phyloP scores from a whole-genome alignment of 1,140 invertebrate genomes.

The Drosophila parvula region DNA sequence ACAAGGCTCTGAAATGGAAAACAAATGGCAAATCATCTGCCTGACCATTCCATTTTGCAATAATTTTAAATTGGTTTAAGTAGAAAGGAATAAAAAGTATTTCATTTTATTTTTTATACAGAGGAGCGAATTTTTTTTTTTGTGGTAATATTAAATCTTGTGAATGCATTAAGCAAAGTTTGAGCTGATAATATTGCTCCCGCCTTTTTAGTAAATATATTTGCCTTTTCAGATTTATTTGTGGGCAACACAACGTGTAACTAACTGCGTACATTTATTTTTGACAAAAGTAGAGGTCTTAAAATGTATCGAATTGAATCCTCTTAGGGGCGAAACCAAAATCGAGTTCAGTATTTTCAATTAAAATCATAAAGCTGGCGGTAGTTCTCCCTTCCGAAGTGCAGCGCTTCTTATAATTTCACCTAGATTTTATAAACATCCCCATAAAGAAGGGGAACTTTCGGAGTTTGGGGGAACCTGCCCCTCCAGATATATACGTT shows the following conservation, averaged over 20 bases:
- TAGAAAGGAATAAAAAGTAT: background rate
- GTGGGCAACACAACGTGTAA: background rate
- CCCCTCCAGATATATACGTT: slow-evolving; percentile 10
- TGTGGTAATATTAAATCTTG: no score
- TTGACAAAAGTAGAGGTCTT: background rate
- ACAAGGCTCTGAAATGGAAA: slow-evolving; percentile 5
- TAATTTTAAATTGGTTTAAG: background rate
- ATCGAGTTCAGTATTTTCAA: background rate
- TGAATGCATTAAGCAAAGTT: no score
- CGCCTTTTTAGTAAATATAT: background rate
- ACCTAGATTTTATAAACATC: slow-evolving; percentile 34
- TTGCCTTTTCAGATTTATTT: background rate
- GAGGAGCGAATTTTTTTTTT: no score
- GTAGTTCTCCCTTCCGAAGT: background rate
- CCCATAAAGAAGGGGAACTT: background rate
- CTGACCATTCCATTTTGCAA: background rate
- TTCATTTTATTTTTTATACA: background rate
- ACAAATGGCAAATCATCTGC: background rate
- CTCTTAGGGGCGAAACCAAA: background rate
- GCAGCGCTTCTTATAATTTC: slow-evolving; percentile 8
- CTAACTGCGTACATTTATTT: background rate
- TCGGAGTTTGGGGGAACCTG: background rate
- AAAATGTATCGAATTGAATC: background rate
- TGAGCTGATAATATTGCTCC: background rate
- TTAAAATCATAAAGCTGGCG: background rate